A percentile compares a stretch with the other conserved stretches of the same genome.
phyloP scores from a whole-genome alignment of 35 echinoderm and acorn worm species.

The Ophioderma brevispina region DNA sequence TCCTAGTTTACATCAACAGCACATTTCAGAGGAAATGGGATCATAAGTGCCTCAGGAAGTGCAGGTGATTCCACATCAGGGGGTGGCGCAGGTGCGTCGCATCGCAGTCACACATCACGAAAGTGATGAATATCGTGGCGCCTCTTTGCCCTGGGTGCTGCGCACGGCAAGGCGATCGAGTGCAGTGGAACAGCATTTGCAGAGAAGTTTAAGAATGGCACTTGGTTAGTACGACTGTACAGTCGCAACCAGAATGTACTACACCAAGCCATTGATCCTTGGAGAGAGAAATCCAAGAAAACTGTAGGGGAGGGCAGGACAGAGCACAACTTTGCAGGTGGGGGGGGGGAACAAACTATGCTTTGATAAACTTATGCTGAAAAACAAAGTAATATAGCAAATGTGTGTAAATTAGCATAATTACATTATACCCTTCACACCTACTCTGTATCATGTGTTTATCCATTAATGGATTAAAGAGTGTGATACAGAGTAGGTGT shows the following conservation, averaged over 20 bases:
- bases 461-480: no score
- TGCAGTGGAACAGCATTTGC: conserved; percentile 83
- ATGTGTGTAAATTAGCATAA: no score
- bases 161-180: conserved; percentile 27
- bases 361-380: conserved; percentile 80
- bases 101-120: conserved; percentile 74
- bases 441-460: no score
- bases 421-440: no score
- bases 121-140: conserved; percentile 78
- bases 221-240: conserved; percentile 65
- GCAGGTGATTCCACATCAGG: conserved; percentile 47
- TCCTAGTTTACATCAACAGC: no score
- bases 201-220: conserved; percentile 72
- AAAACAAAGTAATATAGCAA: conserved; percentile 69
- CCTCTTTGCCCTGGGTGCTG: conserved; percentile 46
- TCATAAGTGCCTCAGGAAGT: conserved; percentile 57
- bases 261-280: conserved; percentile 67
- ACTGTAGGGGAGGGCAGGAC: conserved; percentile 31
- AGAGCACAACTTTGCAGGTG: conserved; percentile 74
- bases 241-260: conserved; percentile 62
- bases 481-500: no score
- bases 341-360: no score
- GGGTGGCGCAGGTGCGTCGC: conserved; percentile 83
- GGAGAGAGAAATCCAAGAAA: conserved; percentile 68
- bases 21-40: conserved; percentile 83